Evolutionary conservation across 2,797 vertebrate genomes (phyloP), one percentile per base, ranked within the genome.

Genomic region (Sebastolobus altivelis): DNA sequence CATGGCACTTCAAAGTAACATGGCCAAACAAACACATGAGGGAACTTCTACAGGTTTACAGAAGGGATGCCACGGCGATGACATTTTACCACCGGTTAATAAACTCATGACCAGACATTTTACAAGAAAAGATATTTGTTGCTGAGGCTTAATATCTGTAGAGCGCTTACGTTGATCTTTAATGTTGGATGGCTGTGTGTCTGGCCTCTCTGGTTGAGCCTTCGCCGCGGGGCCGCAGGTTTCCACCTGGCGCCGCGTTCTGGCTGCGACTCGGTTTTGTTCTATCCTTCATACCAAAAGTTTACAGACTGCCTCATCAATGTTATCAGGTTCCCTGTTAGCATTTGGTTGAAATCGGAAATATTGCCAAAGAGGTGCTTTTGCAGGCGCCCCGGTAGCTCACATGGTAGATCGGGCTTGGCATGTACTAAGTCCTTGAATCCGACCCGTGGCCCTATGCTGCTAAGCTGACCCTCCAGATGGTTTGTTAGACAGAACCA

Each of bases 1-100:
- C 4, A n/a, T 1, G 20, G 59, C 72, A 58, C 61, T 46, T 72
- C 12, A 59, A 16, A 43, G 38, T 22, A 29, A 74, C 33, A n/a
- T 0, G 18, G 49, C n/a, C 67, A 37, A 74, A 63, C 63, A 77
- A 71, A 71, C 61, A 13, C 27, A 20, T 29, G 81, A 71, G 29
- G 31, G 68, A 16, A 25, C 59, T 77, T 61, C 78, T 74, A 63
- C 6, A 9, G 22, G 27, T 40, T 58, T 20, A 2, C 61, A 38
- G n/a, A 4, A 1, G 61, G n/a, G 59, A 20, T 6, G 0, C 2
- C 27, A 60, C 58, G 8, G 8, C 2, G 59, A 61, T 31, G 31
- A 61, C 29, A 20, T 33, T 31, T 20, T 33, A 10, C 29, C 18
- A 52, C 49, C 20, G 29, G 8, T 60, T 16, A 60, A 60, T 33